Evolutionary conservation across 1,140 invertebrate genomes (phyloP).

Genomic region (Littorina saxatilis): DNA sequence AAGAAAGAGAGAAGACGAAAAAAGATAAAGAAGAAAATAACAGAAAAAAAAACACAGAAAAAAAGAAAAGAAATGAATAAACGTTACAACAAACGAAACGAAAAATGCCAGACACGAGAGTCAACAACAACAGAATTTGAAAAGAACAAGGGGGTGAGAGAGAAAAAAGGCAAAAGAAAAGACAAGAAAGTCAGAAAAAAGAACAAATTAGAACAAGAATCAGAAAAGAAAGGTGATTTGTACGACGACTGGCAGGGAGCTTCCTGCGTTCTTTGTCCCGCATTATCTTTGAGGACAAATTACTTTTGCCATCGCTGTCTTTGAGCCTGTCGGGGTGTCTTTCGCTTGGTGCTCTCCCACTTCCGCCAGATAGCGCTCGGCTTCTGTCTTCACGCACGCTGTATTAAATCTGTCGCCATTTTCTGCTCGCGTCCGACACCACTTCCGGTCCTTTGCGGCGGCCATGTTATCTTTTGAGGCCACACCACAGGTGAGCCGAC

Average conservation of each 20-base stretch:
- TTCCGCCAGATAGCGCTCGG: constrained; percentile 1
- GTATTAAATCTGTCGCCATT: constrained; percentile 30
- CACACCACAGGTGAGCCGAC: constrained; percentile 26
- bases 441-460: constrained; percentile 21
- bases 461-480: constrained; percentile 25
- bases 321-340: neutral
- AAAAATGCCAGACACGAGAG: too few relatives aligned
- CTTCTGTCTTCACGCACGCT: constrained; percentile 15
- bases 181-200: neutral
- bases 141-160: neutral
- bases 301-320: neutral
- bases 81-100: neutral
- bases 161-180: neutral
- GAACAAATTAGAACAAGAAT: neutral
- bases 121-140: neutral
- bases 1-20: too few relatives aligned
- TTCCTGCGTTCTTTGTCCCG: constrained; percentile 13
- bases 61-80: too few relatives aligned
- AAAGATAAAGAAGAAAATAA: too few relatives aligned
- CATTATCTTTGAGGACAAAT: constrained; percentile 2
- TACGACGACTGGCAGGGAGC: neutral
- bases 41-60: too few relatives aligned
- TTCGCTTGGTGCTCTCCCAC: constrained; percentile 3
- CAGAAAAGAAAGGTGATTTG: neutral
- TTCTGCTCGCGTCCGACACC: constrained; percentile 15